phyloP scores from a whole-genome alignment of 1,140 invertebrate species.

The Ceratoteleas bidentatus region DNA sequence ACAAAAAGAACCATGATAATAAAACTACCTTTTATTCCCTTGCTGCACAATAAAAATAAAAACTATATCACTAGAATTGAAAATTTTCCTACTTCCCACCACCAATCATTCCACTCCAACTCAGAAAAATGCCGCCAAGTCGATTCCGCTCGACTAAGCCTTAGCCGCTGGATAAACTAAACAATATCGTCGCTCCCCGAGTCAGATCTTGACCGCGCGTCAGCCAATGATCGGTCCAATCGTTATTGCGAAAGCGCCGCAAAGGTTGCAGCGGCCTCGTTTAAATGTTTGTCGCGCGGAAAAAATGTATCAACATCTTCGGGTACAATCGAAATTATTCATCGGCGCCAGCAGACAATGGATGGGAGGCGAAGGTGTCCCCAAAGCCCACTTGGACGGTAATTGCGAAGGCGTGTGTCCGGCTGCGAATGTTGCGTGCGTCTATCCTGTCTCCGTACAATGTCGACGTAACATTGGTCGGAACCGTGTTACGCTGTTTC shows the following conservation, averaged over 20 bases:
- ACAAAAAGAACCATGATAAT: too few species aligned
- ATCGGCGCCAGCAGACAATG: slow-evolving; percentile 27
- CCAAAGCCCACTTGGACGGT: slow-evolving; percentile 56
- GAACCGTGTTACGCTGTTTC: slow-evolving; percentile 28
- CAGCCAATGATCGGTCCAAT: too few species aligned
- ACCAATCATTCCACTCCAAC: too few species aligned
- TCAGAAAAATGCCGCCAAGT: too few species aligned
- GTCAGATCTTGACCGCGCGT: background rate
- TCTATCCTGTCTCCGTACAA: slow-evolving; percentile 41
- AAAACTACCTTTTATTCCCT: too few species aligned
- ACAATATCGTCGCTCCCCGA: background rate
- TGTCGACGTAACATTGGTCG: slow-evolving; percentile 37
- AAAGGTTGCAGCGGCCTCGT: slow-evolving; percentile 25
- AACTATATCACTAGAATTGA: too few species aligned
- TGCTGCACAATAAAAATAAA: too few species aligned
- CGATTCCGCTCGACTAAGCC: too few species aligned
- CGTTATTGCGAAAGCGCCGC: slow-evolving; percentile 18
- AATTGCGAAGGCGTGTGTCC: slow-evolving; percentile 64
- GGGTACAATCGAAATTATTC: slow-evolving; percentile 36
- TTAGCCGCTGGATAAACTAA: slow-evolving; percentile 1
- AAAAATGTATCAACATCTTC: slow-evolving; percentile 23
- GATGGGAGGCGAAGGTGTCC: slow-evolving; percentile 38
- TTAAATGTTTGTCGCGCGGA: background rate
- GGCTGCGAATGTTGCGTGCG: slow-evolving; percentile 40
- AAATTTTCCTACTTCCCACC: too few species aligned